Conservation (phyloP, 1,140 invertebrate genomes). For the Caenorhabditis brenneri region DNA sequence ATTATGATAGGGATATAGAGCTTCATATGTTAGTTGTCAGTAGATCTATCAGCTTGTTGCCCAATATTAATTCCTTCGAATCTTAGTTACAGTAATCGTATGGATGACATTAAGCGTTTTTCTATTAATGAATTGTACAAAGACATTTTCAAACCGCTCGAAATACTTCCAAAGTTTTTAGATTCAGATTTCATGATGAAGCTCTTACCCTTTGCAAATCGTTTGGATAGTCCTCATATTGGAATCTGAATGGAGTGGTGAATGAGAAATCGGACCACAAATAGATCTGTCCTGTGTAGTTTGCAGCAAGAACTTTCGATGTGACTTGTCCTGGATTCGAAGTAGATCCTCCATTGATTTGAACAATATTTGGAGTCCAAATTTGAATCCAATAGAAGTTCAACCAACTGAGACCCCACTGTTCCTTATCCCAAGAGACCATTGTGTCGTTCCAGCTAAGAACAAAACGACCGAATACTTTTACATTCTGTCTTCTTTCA, state of each 20-base stretch:
- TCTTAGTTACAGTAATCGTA: too few relatives aligned
- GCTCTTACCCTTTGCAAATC: constrained; percentile 59
- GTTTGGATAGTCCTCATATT: constrained; percentile 68
- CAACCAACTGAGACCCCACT: constrained; percentile 69
- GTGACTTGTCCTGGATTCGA: constrained; percentile 62
- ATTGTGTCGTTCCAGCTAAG: constrained; percentile 69
- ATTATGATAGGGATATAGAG: too few relatives aligned
- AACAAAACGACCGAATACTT: constrained; percentile 66
- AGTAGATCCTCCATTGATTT: constrained; percentile 65
- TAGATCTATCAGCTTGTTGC: too few relatives aligned
- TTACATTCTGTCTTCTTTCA: constrained; percentile 61
- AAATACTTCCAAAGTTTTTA: too few relatives aligned
- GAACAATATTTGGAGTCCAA: constrained; percentile 69
- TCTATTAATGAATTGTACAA: too few relatives aligned
- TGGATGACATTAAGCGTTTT: too few relatives aligned
- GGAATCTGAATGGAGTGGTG: constrained; percentile 66
- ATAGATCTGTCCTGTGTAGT: constrained; percentile 70
- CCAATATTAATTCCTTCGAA: too few relatives aligned
- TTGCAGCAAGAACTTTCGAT: constrained; percentile 69
- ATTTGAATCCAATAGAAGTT: constrained; percentile 71
- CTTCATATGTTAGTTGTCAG: too few relatives aligned
- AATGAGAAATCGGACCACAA: constrained; percentile 69
- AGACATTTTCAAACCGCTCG: not conserved
- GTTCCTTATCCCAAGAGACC: constrained; percentile 68
- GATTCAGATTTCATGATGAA: not conserved